These are phyloP conservation scores for Spondyliosoma cantharus DNA, from an alignment of 2,797 vertebrate species.

Conservation along the genomic window DNA sequence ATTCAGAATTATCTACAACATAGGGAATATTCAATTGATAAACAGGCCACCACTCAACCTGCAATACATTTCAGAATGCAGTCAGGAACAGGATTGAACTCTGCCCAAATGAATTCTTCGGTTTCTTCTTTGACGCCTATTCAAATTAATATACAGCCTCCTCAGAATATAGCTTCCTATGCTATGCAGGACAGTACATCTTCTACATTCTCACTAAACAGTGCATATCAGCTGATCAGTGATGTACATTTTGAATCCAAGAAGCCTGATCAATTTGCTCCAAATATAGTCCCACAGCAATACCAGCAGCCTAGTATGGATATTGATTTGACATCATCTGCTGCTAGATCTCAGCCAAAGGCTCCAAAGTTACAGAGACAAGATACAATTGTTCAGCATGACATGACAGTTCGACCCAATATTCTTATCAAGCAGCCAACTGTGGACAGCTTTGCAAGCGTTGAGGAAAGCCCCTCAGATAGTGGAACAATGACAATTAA, in stretches of 20 bases:
- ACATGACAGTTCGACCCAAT: conserved; percentile 53
- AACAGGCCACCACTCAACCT: conserved; percentile 31
- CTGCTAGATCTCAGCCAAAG: conserved; percentile 40
- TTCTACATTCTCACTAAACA: conserved; percentile 17
- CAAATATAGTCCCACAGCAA: conserved; percentile 41
- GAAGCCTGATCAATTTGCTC: conserved; percentile 31
- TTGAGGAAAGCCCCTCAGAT: conserved; percentile 63
- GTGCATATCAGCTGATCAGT: conserved; percentile 38
- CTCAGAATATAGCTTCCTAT: conserved; percentile 18
- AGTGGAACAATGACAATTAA: conserved; percentile 26
- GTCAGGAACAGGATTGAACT: conserved; percentile 13
- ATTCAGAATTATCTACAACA: conserved; percentile 33
- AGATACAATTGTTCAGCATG: conserved; percentile 45
- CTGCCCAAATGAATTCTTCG: conserved; percentile 27
- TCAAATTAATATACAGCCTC: conserved; percentile 32
- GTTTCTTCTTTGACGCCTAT: conserved; percentile 14
- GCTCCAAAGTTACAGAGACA: conserved; percentile 51
- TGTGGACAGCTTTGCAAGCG: conserved; percentile 68
- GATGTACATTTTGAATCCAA: conserved; percentile 33
- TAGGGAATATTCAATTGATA: conserved; percentile 17
- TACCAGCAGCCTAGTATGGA: conserved; percentile 40
- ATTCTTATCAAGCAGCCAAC: conserved; percentile 81
- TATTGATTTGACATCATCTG: conserved; percentile 26
- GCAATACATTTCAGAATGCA: conserved; percentile 30
- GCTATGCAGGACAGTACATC: conserved; percentile 17